Evolutionary conservation across 2,113 vertebrate species (phyloP).

Genomic region (Corynorhinus townsendii): DNA sequence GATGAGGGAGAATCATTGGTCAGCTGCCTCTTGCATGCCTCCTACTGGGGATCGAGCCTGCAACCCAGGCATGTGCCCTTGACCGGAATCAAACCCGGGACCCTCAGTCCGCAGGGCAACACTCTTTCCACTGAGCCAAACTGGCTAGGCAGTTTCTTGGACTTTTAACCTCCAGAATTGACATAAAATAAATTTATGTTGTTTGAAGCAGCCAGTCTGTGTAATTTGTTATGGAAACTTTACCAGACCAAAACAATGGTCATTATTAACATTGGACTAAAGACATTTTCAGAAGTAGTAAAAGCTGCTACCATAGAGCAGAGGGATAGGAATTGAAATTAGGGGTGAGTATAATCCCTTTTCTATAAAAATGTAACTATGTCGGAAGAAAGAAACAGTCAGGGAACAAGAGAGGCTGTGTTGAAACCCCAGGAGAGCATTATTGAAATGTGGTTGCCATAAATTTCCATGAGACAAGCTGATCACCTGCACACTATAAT

Average conservation of each 20-base stretch:
- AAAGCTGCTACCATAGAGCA: not conserved
- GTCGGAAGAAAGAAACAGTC: not conserved
- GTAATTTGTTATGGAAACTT: not conserved
- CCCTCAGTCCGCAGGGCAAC: no score
- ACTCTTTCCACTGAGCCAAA: no score
- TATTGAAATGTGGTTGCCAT: not conserved
- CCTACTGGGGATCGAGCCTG: no score
- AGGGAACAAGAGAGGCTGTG: not conserved
- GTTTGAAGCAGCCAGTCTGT: not conserved
- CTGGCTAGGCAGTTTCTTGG: no score
- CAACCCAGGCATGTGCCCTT: no score
- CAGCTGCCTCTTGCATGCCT: no score
- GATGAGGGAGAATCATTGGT: no score
- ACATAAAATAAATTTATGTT: not conserved
- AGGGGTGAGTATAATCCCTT: not conserved
- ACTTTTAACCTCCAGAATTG: not conserved
- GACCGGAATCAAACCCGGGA: no score
- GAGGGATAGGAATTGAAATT: not conserved
- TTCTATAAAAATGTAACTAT: not conserved
- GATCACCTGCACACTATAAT: not conserved
- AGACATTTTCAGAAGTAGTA: not conserved
- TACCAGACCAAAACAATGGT: not conserved
- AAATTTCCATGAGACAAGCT: slow-evolving; percentile 13
- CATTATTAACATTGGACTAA: not conserved
- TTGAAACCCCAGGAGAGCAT: not conserved